phyloP scores from a whole-genome alignment of 1,140 invertebrate genomes.

The Atta colombica region DNA sequence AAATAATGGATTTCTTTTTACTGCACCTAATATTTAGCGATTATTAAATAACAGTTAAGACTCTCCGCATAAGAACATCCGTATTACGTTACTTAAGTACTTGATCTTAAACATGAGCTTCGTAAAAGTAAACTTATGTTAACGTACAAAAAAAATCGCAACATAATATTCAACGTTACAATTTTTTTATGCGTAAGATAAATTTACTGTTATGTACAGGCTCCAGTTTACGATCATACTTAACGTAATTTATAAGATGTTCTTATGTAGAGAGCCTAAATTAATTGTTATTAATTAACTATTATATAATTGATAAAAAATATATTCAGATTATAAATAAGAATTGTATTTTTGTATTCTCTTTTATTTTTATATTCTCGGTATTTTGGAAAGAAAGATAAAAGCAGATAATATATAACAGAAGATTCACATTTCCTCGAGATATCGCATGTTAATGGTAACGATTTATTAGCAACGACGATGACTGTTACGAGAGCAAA shows the following conservation, averaged over 20 bases:
- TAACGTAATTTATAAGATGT: too few relatives aligned
- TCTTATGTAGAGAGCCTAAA: not conserved
- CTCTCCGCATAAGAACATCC: too few relatives aligned
- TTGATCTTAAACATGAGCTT: too few relatives aligned
- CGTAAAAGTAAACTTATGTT: too few relatives aligned
- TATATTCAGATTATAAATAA: not conserved
- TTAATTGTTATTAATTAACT: not conserved
- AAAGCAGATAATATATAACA: not conserved
- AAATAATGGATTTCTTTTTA: too few relatives aligned
- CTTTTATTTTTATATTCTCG: too few relatives aligned
- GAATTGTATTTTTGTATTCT: not conserved
- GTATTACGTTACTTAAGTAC: too few relatives aligned
- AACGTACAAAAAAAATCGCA: too few relatives aligned
- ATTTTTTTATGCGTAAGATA: too few relatives aligned
- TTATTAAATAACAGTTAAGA: not conserved
- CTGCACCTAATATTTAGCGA: not conserved
- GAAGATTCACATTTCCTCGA: not conserved
- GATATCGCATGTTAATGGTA: not conserved
- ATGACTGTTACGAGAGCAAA: slow-evolving; percentile 21
- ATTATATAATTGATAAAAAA: not conserved
- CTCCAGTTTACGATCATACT: too few relatives aligned
- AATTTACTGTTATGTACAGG: too few relatives aligned
- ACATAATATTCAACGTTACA: too few relatives aligned
- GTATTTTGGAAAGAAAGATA: not conserved
- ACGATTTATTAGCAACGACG: slow-evolving; percentile 42